phyloP scores from a whole-genome alignment of 2,888 invertebrate genomes.

The Sarcophaga subvicina region DNA sequence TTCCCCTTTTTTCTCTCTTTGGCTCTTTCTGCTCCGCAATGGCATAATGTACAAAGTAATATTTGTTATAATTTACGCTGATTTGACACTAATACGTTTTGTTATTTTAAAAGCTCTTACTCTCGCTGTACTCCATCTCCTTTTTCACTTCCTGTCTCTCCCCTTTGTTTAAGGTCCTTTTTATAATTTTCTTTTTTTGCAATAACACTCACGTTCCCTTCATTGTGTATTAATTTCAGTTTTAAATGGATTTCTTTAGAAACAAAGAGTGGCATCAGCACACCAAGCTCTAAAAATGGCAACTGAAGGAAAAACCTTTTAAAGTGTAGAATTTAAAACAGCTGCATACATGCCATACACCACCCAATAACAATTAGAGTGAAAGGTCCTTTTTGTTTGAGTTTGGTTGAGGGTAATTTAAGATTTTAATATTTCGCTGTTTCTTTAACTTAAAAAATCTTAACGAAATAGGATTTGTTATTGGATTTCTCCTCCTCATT shows the following conservation, averaged over 20 bases:
- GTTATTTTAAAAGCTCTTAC: slow-evolving; percentile 60
- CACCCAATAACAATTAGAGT: background rate
- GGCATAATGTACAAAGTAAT: slow-evolving; percentile 59
- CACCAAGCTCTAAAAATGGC: background rate
- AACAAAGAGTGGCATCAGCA: background rate
- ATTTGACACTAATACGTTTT: slow-evolving; percentile 68
- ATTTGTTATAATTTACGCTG: slow-evolving; percentile 65
- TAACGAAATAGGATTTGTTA: background rate
- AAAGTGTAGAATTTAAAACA: slow-evolving; percentile 57
- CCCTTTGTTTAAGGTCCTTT: background rate
- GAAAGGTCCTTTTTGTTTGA: background rate
- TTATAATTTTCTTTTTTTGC: too few species aligned
- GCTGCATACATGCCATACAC: slow-evolving; percentile 8
- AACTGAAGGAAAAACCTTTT: slow-evolving; percentile 45
- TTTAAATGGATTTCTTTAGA: slow-evolving; percentile 35
- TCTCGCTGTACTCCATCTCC: background rate
- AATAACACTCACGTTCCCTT: slow-evolving; percentile 7
- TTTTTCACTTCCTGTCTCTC: background rate
- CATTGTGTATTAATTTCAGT: slow-evolving; percentile 54
- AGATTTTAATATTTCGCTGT: background rate
- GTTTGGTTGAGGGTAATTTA: background rate
- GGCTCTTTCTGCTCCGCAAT: slow-evolving; percentile 3
- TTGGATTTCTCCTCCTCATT: background rate
- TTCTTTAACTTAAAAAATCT: background rate
- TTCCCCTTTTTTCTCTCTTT: background rate